Conservation (phyloP, 2,888 invertebrate genomes). For the Chaetogeoica ovagalla region DNA sequence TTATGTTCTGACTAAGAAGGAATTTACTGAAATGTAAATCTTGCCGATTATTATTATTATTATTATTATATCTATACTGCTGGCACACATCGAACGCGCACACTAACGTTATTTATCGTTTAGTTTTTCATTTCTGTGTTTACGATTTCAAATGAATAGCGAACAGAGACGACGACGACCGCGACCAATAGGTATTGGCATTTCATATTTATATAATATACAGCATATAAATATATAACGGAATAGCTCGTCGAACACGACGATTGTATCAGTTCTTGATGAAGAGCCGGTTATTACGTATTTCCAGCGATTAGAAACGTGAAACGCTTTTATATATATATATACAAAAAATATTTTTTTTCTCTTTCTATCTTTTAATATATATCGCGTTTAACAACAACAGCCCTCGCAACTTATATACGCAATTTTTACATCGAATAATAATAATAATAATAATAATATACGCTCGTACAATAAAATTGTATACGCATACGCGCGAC, state of each 20-base stretch:
- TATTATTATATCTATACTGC: too few relatives aligned
- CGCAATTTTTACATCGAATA: too few relatives aligned
- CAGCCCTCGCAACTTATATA: neutral
- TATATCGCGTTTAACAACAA: slow-evolving; percentile 27
- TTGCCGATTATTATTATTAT: neutral
- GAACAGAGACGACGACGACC: neutral
- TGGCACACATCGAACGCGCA: neutral
- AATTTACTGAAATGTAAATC: neutral
- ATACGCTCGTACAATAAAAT: neutral
- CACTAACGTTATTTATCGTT: slow-evolving; percentile 34
- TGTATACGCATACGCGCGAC: neutral
- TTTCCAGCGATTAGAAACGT: neutral
- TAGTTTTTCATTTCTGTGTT: slow-evolving; percentile 44
- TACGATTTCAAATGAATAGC: slow-evolving; percentile 32
- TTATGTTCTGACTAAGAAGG: neutral
- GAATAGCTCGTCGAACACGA: slow-evolving; percentile 39
- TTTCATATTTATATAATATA: slow-evolving; percentile 10
- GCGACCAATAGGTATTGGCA: neutral
- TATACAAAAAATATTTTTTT: too few relatives aligned
- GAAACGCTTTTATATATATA: neutral
- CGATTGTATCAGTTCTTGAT: slow-evolving; percentile 46
- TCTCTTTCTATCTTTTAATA: too few relatives aligned
- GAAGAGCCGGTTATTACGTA: slow-evolving; percentile 42
- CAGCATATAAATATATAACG: slow-evolving; percentile 12
- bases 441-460: too few relatives aligned